Evolutionary conservation across 2,888 invertebrate species (phyloP).

Genomic region (Macrophya alboannulata): DNA sequence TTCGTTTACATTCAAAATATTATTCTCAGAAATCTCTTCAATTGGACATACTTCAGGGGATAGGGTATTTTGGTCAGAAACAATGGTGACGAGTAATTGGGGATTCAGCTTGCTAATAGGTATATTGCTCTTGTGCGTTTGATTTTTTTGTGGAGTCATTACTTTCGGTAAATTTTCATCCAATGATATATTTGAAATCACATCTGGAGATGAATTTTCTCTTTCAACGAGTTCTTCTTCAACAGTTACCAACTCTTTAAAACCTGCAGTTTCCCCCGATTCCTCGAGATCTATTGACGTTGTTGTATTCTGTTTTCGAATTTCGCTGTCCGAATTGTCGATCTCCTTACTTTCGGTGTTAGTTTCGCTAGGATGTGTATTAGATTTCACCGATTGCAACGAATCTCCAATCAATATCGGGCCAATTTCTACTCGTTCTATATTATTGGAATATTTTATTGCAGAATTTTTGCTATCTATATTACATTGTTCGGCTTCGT

Average conservation of each 20-base stretch:
- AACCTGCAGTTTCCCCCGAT: conserved; percentile 4
- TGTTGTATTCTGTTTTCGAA: neutral
- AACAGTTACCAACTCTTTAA: conserved; percentile 16
- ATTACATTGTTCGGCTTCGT: conserved; percentile 26
- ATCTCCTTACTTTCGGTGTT: neutral
- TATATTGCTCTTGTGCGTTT: neutral
- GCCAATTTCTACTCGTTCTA: conserved; percentile 15
- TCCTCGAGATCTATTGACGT: neutral
- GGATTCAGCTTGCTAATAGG: conserved; percentile 56
- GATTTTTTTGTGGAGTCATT: conserved; percentile 15
- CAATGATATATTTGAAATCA: neutral
- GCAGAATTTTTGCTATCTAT: conserved; percentile 45
- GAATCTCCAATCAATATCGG: neutral
- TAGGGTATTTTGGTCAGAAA: conserved; percentile 69
- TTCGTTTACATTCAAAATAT: conserved; percentile 72
- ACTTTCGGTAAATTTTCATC: conserved; percentile 4
- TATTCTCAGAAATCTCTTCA: conserved; percentile 69
- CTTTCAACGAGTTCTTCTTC: conserved; percentile 17
- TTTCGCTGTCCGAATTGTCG: neutral
- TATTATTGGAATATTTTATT: conserved; percentile 39
- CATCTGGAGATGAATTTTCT: conserved; percentile 18
- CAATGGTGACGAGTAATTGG: conserved; percentile 63
- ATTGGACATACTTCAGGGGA: conserved; percentile 69
- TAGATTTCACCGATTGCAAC: neutral
- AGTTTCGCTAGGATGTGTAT: neutral